Evolutionary conservation across 2,888 invertebrate species (phyloP).

Genomic region (Dromius quadrimaculatus): DNA sequence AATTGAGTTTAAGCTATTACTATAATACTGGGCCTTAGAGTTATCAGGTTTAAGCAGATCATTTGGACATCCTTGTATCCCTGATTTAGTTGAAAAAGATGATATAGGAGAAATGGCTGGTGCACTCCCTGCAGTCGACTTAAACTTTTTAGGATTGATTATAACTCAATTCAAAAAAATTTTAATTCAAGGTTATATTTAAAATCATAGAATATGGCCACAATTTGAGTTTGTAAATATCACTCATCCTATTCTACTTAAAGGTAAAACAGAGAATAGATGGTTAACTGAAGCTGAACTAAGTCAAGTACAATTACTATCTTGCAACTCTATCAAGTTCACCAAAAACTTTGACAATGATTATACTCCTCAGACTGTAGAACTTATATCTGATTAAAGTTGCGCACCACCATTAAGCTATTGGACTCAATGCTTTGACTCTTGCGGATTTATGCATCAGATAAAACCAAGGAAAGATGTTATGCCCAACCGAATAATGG

Average conservation of each 20-base stretch:
- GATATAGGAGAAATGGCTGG: background rate
- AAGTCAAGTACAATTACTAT: background rate
- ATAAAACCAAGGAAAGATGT: background rate
- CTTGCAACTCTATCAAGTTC: background rate
- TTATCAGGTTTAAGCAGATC: background rate
- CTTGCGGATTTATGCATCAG: background rate
- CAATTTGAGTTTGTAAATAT: background rate
- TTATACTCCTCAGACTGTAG: background rate
- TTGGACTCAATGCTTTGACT: background rate
- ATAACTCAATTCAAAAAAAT: background rate
- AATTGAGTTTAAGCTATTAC: no score
- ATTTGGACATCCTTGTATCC: slow-evolving; percentile 3
- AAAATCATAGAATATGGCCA: background rate
- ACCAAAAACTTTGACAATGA: background rate
- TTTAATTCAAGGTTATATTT: background rate
- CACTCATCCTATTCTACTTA: background rate
- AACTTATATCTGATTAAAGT: background rate
- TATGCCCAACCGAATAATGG: background rate
- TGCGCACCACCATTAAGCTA: background rate
- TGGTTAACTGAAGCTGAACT: no score
- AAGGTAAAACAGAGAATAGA: background rate
- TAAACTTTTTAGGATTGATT: background rate
- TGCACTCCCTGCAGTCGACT: background rate
- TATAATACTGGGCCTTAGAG: no score
- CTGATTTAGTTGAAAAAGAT: background rate